These are phyloP conservation scores for Polyommatus icarus DNA, from an alignment of 2,888 invertebrate species.

Conservation along the genomic window DNA sequence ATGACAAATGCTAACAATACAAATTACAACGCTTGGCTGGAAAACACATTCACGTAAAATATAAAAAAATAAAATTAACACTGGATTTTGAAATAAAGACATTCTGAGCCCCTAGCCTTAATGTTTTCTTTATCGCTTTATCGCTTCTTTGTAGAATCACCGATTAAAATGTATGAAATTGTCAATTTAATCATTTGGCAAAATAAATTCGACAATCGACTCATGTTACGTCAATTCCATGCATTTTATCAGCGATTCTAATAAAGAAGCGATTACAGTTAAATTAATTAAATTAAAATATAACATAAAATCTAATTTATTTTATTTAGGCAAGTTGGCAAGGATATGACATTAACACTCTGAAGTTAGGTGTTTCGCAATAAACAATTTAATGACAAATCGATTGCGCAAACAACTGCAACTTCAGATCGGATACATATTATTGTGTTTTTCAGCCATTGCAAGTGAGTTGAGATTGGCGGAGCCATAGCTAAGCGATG, in stretches of 20 bases:
- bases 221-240: no score
- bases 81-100: background rate
- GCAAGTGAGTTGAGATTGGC: background rate
- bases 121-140: no score
- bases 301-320: background rate
- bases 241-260: no score
- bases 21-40: conserved; percentile 36
- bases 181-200: no score
- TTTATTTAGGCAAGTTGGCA: conserved; percentile 4
- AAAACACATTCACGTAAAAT: background rate
- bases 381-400: background rate
- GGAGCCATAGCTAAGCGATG: background rate
- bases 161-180: no score
- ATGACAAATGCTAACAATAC: conserved; percentile 43
- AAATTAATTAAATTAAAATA: background rate
- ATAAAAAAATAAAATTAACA: background rate
- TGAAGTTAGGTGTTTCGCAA: conserved; percentile 1
- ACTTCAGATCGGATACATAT: background rate
- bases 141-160: no score
- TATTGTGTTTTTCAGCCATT: conserved; percentile 19
- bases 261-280: no score
- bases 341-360: background rate
- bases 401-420: background rate
- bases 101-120: no score
- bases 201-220: no score